These are phyloP conservation scores for Medauroidea extradentata DNA, from an alignment of 1,140 invertebrate genomes.

Conservation along the genomic window DNA sequence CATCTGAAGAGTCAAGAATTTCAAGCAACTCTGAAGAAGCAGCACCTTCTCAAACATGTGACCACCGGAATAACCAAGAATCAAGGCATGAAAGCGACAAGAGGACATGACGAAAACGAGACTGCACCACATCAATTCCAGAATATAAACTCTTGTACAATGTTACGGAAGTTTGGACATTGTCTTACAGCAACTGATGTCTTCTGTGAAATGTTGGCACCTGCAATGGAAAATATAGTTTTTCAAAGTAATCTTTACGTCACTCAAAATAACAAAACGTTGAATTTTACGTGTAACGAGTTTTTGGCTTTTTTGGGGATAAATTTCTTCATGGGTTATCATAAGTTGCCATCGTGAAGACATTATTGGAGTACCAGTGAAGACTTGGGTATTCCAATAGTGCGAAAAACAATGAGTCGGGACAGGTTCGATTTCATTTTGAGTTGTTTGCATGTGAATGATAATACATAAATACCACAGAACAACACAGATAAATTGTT, in stretches of 20 bases:
- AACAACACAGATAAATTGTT: slow-evolving; percentile 18
- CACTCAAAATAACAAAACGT: slow-evolving; percentile 32
- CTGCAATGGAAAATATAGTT: neutral
- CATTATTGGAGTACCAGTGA: neutral
- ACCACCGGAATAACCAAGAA: too few relatives aligned
- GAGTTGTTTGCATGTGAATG: slow-evolving; percentile 16
- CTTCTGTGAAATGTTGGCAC: too few relatives aligned
- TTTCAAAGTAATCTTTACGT: slow-evolving; percentile 26
- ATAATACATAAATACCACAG: slow-evolving; percentile 10
- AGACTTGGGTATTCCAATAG: neutral
- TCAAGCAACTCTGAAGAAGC: too few relatives aligned
- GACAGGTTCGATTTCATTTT: slow-evolving; percentile 10
- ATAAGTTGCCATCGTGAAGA: slow-evolving; percentile 1
- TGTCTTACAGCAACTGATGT: too few relatives aligned
- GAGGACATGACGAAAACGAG: too few relatives aligned
- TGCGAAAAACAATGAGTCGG: neutral
- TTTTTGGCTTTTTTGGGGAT: slow-evolving; percentile 33
- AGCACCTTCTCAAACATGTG: too few relatives aligned
- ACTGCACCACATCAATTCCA: too few relatives aligned
- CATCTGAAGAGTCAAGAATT: too few relatives aligned
- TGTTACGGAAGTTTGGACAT: too few relatives aligned
- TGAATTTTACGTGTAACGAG: slow-evolving; percentile 33
- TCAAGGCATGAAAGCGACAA: too few relatives aligned
- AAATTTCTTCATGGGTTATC: slow-evolving; percentile 31
- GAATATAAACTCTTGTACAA: too few relatives aligned